Conservation (phyloP, 1,140 invertebrate species). For the Steinernema khuongi region DNA sequence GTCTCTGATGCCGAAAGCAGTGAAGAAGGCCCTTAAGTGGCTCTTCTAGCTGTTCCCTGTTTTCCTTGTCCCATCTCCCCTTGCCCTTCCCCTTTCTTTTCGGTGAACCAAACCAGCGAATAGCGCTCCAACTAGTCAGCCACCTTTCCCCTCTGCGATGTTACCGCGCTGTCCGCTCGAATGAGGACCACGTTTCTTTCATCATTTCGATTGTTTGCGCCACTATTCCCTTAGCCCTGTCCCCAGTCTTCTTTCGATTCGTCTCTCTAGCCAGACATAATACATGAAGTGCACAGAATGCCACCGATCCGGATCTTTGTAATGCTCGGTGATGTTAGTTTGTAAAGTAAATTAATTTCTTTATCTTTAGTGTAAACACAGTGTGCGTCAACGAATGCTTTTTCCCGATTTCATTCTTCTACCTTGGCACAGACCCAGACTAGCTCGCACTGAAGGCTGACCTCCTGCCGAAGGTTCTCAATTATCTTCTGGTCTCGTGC, state of each 20-base stretch:
- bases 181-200: slow-evolving; percentile 10
- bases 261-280: neutral
- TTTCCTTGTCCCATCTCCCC: neutral
- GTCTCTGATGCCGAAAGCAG: slow-evolving; percentile 31
- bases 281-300: neutral
- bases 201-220: neutral
- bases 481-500: too few species aligned
- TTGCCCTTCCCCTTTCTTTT: slow-evolving; percentile 14
- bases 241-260: neutral
- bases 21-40: slow-evolving; percentile 38
- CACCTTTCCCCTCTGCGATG: neutral
- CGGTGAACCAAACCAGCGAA: slow-evolving; percentile 8
- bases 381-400: too few species aligned
- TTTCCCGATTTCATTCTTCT: too few species aligned
- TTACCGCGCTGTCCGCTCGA: neutral
- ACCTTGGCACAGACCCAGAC: too few species aligned
- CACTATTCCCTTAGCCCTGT: neutral
- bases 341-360: neutral
- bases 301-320: neutral
- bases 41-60: slow-evolving; percentile 30
- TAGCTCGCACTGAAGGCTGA: too few species aligned
- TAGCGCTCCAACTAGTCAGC: neutral
- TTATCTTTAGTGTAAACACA: too few species aligned
- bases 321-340: neutral
- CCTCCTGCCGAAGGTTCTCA: too few species aligned